Conservation (phyloP, 2,888 invertebrate genomes). For the Orchesella flavescens region DNA sequence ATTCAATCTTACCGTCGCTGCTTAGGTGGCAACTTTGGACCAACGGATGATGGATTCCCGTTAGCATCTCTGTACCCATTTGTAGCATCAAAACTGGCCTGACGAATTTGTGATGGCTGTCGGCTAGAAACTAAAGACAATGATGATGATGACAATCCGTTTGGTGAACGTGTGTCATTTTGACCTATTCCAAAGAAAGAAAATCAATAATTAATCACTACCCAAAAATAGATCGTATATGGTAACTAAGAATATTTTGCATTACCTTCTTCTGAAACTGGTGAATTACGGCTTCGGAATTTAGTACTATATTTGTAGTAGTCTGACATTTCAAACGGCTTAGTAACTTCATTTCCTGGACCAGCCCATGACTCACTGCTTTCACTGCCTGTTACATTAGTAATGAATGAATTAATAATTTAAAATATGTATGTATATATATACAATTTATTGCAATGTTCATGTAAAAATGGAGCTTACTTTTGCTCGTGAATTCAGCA, state of each 20-base stretch:
- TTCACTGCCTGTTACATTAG: constrained; percentile 66
- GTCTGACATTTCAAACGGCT: constrained; percentile 98
- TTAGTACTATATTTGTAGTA: constrained; percentile 98
- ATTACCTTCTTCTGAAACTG: constrained; percentile 55
- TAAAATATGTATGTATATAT: no score
- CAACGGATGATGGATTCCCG: constrained; percentile 45
- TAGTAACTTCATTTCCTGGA: constrained; percentile 83
- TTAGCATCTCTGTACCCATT: constrained; percentile 46
- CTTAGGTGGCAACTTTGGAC: constrained; percentile 67
- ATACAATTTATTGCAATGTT: no score
- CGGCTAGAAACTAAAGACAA: constrained; percentile 26
- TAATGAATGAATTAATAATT: neutral
- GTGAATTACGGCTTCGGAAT: constrained; percentile 79
- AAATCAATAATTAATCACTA: neutral
- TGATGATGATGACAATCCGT: constrained; percentile 19
- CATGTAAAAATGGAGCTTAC: constrained; percentile 23
- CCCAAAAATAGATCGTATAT: no score
- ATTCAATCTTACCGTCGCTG: constrained; percentile 44
- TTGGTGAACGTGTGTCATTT: neutral
- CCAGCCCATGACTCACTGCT: constrained; percentile 64
- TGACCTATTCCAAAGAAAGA: neutral
- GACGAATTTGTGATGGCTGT: constrained; percentile 33
- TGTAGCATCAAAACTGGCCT: constrained; percentile 33
- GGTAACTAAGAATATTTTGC: no score
- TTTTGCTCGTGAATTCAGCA: constrained; percentile 49